Base-by-base conservation (phyloP, 23 tunicate genomes). In the Phallusia fumigata region DNA sequence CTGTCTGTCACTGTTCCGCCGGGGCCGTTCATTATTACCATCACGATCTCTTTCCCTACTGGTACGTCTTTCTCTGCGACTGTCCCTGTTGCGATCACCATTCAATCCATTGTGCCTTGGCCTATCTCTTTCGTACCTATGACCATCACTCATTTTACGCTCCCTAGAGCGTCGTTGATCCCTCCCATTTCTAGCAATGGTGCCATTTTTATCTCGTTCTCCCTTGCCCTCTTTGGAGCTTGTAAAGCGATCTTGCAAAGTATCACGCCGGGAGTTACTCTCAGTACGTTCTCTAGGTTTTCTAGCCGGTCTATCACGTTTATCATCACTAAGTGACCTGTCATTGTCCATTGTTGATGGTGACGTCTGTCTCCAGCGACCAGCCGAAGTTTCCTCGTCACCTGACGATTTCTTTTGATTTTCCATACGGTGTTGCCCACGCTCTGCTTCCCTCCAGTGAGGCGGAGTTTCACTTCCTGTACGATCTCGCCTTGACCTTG, bases 401-500 rank as follows among this genome's bases (percentile, higher is more conserved):
- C 81, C 49, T 30, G 74, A 53, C 5, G 82, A 51, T 19, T 72
- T 40, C 22, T 75, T 33, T 12, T 28, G 78, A 12, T 58, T 40
- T 8, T 73, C 74, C n/a, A 86, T 47, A 44, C 93, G 85, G 3
- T 81, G 88, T 35, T 89, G 89, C 19, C 89, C 97, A 44, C 94
- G 79, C 84, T 94, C 88, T 30, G 98, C 99, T 76, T 86, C 98
- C 34, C 99, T 86, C 99, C 97, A 92, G 76, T 92, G 99, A 36
- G 99, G 99, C 19, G 99, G 99, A 53, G 99, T 97, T 32, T 89
- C 94, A 52, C 98, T 94, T 32, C 86, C 94, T 0, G 76, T 83
- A 5, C 98, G 90, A 44, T 88, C 83, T 18, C 85, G 74, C 28
- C 50, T 79, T 1, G 86, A 82, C 47, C 81, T 45, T 32, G 75